Evolutionary conservation across 2,797 vertebrate genomes (phyloP), one percentile per base, ranked within the genome.

Genomic region (Pipistrellus nathusii): DNA sequence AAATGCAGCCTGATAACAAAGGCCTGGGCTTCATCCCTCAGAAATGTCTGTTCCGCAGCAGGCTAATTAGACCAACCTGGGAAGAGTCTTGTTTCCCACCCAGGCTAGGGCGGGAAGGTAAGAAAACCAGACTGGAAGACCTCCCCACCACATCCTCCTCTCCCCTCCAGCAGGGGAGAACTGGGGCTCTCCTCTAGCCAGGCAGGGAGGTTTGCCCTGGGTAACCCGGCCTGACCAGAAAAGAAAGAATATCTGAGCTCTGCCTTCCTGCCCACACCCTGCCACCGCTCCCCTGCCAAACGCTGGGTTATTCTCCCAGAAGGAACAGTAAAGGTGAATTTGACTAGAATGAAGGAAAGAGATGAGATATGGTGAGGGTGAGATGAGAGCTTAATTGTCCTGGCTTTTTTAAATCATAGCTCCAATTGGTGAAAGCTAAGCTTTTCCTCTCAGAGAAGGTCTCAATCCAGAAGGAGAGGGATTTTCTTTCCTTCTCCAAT

Each of bases 371-470:
- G 18, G n/a, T 41, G 7, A 38, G 20, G 32, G 25, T 27, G 15
- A 14, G 32, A 13, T 21, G 20, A 53, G 32, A 62, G 57, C 68
- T 66, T 48, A 78, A 69, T 57, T 32, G 27, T 51, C 69, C 12
- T 55, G 21, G 2, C 21, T 44, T 62, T 72, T 62, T n/a, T 0
- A 48, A 78, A 86, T 85, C 72, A 9, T 51, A 71, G 66, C 21
- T 72, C 27, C 69, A 25, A 1, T 30, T 57, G 18, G 35, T 57
- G 53, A 85, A 87, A 81, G 68, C 0, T 41, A 73, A 81, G 69
- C 41, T 87, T 91, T 94, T 90, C 35, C 12, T 90, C 88, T 51
- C 81, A 78, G 38, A 82, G 64, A 55, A 51, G 13, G 10, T 88
- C 51, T 80, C 38, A 30, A 21, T 81, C 78, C 76, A 27, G 66